Conservation (phyloP, 2,113 vertebrate species). For the Poeciliopsis occidentalis region DNA sequence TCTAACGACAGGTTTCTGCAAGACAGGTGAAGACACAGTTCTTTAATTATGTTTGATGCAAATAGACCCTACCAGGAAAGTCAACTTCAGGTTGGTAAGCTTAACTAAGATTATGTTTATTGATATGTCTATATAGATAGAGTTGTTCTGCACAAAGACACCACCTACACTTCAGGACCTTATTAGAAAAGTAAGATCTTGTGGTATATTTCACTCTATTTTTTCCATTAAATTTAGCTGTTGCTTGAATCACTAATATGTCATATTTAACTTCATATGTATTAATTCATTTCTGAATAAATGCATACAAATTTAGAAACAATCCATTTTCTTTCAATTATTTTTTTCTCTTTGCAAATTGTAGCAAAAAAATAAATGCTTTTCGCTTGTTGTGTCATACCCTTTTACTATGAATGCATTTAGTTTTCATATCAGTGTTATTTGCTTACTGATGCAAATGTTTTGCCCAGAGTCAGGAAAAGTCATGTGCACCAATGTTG, state of each 20-base stretch:
- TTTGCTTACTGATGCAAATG: constrained; percentile 53
- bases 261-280: neutral
- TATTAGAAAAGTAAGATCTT: neutral
- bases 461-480: neutral
- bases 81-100: neutral
- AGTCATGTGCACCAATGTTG: neutral
- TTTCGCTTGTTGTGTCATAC: no score
- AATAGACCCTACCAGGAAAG: neutral
- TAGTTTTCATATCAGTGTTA: constrained; percentile 24
- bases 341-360: neutral
- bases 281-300: neutral
- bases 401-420: neutral
- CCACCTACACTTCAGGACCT: no score
- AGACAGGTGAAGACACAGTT: constrained; percentile 13
- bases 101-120: no score
- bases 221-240: neutral
- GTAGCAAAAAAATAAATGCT: neutral
- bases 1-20: constrained; percentile 60
- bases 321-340: neutral
- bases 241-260: neutral
- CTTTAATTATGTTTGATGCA: neutral
- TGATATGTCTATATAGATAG: no score
- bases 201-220: neutral
- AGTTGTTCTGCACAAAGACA: no score
- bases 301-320: neutral